A percentile compares a stretch with the other conserved stretches of the same genome.
These are phyloP conservation scores for Vultur gryphus DNA, from an alignment of 2,797 vertebrate species.

Conservation along the genomic window DNA sequence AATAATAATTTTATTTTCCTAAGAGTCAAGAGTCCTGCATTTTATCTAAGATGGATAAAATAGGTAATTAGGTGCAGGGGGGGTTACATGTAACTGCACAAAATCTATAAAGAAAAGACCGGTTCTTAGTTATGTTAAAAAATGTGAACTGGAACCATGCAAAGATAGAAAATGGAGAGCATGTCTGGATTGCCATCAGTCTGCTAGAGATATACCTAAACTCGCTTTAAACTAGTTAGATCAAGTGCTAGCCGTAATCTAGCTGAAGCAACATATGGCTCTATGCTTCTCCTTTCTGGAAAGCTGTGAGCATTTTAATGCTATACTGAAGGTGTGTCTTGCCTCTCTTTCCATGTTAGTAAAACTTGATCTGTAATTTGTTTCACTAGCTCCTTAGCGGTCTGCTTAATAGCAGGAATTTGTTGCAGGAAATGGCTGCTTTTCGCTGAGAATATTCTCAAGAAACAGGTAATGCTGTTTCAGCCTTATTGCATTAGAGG, in stretches of 20 bases:
- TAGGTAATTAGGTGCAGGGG: neutral
- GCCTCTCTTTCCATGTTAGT: neutral
- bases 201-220: neutral
- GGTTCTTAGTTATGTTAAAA: neutral
- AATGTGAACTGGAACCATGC: neutral
- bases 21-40: neutral
- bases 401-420: neutral
- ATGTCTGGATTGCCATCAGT: neutral
- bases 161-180: neutral
- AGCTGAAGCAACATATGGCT: neutral
- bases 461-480: neutral
- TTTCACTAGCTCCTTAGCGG: neutral
- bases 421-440: neutral
- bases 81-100: neutral
- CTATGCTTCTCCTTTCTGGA: neutral
- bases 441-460: neutral
- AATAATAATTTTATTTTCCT: neutral
- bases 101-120: neutral
- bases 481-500: neutral
- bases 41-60: neutral
- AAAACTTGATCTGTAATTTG: neutral
- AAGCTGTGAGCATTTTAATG: neutral
- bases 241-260: neutral
- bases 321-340: neutral
- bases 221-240: neutral